Conservation (phyloP, 2,888 invertebrate species). For the Dioctria rufipes region DNA sequence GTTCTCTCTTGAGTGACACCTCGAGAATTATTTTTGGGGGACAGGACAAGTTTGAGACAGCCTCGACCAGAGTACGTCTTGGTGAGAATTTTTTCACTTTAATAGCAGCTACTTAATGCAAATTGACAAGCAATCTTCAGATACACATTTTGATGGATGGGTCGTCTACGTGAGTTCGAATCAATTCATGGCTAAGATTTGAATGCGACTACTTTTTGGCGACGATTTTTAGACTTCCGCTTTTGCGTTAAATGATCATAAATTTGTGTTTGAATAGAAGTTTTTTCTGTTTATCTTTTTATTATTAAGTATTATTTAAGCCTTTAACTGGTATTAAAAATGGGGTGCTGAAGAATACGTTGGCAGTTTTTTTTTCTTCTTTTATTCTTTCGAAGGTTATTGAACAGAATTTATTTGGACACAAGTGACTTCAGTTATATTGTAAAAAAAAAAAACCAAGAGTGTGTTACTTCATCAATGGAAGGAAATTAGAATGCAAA, state of each 20-base stretch:
- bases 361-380: no score
- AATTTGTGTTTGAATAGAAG: slow-evolving; percentile 22
- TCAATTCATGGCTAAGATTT: slow-evolving; percentile 12
- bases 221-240: slow-evolving; percentile 38
- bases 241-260: slow-evolving; percentile 3
- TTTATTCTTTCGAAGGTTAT: no score
- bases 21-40: slow-evolving; percentile 36
- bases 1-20: slow-evolving; percentile 28
- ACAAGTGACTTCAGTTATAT: no score
- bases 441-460: no score
- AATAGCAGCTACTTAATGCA: slow-evolving; percentile 50
- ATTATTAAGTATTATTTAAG: no score
- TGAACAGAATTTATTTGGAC: no score
- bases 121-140: slow-evolving; percentile 35
- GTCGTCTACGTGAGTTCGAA: slow-evolving; percentile 18
- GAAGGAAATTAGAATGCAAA: no score
- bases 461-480: no score
- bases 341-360: no score
- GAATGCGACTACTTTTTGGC: slow-evolving; percentile 17
- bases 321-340: no score
- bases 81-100: slow-evolving; percentile 13
- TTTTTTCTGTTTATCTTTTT: no score
- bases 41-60: slow-evolving; percentile 22
- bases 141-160: slow-evolving; percentile 31
- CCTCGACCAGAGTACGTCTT: neutral